Conservation (phyloP, 1,140 invertebrate species). For the Saccostrea echinata region DNA sequence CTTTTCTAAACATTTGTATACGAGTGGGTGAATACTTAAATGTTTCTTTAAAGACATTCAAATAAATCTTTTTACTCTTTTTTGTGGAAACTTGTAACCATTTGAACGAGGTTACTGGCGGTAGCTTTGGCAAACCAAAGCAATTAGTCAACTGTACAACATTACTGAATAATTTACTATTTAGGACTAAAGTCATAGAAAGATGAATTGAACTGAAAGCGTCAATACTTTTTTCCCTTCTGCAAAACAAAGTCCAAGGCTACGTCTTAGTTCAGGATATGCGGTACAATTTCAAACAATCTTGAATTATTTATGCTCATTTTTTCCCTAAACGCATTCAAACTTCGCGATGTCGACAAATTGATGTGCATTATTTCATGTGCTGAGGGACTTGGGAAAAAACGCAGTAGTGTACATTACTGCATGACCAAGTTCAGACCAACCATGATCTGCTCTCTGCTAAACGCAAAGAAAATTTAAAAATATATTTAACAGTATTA, state of each 20-base stretch:
- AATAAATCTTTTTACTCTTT: too few species aligned
- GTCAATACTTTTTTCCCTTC: background rate
- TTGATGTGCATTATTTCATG: background rate
- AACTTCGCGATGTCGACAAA: background rate
- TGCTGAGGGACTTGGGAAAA: background rate
- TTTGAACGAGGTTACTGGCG: too few species aligned
- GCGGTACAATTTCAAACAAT: background rate
- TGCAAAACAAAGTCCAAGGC: background rate
- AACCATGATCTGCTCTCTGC: too few species aligned
- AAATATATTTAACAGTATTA: too few species aligned
- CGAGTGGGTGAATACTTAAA: too few species aligned
- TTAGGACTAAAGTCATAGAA: background rate
- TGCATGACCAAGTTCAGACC: too few species aligned
- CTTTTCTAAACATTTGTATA: too few species aligned
- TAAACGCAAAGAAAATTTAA: too few species aligned
- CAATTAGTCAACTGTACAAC: conserved; percentile 32
- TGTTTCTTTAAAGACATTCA: too few species aligned
- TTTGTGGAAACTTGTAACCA: too few species aligned
- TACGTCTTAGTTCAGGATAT: background rate
- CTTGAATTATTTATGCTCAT: conserved; percentile 18
- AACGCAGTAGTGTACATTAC: background rate
- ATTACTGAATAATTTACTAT: conserved; percentile 18
- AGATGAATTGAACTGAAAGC: background rate
- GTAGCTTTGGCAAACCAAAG: background rate
- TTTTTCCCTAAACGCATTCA: background rate